phyloP scores from a whole-genome alignment of 2,888 invertebrate species.

The Stenichneumon culpator region DNA sequence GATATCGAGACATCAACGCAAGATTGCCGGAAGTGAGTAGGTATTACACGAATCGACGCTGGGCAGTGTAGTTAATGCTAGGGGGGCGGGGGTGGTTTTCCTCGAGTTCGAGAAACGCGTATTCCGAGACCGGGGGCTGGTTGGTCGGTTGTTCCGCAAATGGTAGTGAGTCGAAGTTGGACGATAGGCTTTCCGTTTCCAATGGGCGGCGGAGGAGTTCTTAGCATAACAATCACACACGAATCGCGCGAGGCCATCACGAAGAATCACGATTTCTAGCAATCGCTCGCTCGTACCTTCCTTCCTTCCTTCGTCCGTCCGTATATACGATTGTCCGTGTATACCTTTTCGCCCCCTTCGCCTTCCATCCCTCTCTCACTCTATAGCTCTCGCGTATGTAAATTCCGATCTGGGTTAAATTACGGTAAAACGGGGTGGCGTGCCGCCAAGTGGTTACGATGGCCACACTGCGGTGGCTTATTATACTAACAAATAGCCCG shows the following conservation, averaged over 20 bases:
- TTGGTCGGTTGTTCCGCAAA: constrained; percentile 40
- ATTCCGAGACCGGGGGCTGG: constrained; percentile 27
- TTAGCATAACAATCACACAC: constrained; percentile 71
- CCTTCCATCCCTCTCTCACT: constrained; percentile 62
- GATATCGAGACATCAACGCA: constrained; percentile 71
- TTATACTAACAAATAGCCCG: constrained; percentile 85
- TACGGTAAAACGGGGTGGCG: constrained; percentile 84
- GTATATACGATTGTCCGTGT: constrained; percentile 17
- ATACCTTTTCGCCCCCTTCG: constrained; percentile 49
- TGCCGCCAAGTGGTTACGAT: constrained; percentile 84
- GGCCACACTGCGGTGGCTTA: constrained; percentile 83
- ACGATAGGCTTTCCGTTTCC: constrained; percentile 49
- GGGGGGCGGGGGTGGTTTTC: constrained; percentile 24
- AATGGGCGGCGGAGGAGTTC: constrained; percentile 65
- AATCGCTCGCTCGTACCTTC: constrained; percentile 54
- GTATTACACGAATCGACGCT: constrained; percentile 63
- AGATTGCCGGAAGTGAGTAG: constrained; percentile 68
- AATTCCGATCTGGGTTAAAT: constrained; percentile 84
- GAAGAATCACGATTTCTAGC: constrained; percentile 70
- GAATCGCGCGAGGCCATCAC: constrained; percentile 54
- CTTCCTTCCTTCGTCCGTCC: constrained; percentile 49
- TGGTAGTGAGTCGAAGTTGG: constrained; percentile 20
- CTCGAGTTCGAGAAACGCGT: constrained; percentile 25
- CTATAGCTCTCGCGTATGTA: constrained; percentile 79
- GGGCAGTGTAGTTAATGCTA: constrained; percentile 33